phyloP scores from a whole-genome alignment of 2,888 invertebrate species.

The Fissipunctia ypsillon region DNA sequence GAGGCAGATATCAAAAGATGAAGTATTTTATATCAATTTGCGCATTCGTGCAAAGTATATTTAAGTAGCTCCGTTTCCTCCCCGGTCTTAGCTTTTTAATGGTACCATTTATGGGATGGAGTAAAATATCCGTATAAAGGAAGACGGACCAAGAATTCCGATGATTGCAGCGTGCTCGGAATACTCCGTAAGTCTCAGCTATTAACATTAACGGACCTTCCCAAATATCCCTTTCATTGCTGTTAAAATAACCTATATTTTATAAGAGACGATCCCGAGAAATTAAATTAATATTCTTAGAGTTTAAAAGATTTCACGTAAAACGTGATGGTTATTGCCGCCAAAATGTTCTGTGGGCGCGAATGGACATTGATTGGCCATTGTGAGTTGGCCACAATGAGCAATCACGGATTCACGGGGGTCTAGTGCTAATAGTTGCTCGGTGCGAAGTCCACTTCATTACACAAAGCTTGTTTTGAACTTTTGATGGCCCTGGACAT shows the following conservation, averaged over 20 bases:
- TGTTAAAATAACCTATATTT: conserved; percentile 63
- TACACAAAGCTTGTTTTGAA: conserved; percentile 65
- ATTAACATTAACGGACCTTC: conserved; percentile 69
- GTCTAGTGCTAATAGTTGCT: conserved; percentile 77
- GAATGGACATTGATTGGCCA: conserved; percentile 84
- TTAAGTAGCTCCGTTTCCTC: conserved; percentile 82
- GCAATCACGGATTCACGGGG: conserved; percentile 77
- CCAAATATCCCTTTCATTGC: conserved; percentile 63
- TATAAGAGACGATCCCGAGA: conserved; percentile 37
- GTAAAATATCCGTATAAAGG: conserved; percentile 82
- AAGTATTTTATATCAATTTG: conserved; percentile 89
- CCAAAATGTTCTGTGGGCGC: conserved; percentile 72
- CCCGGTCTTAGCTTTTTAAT: conserved; percentile 85
- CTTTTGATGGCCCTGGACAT: conserved; percentile 27
- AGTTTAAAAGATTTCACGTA: conserved; percentile 60
- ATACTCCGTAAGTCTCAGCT: conserved; percentile 67
- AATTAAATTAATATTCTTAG: conserved; percentile 58
- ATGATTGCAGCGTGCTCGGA: conserved; percentile 77
- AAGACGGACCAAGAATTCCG: conserved; percentile 79
- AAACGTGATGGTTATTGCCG: conserved; percentile 68
- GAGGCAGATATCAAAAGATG: conserved; percentile 81
- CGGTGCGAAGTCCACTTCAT: conserved; percentile 75
- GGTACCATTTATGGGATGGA: conserved; percentile 84
- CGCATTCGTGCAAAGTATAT: conserved; percentile 88
- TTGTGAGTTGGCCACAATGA: conserved; percentile 83